Conservation (phyloP, 2,113 vertebrate genomes). For the Labrus mixtus region DNA sequence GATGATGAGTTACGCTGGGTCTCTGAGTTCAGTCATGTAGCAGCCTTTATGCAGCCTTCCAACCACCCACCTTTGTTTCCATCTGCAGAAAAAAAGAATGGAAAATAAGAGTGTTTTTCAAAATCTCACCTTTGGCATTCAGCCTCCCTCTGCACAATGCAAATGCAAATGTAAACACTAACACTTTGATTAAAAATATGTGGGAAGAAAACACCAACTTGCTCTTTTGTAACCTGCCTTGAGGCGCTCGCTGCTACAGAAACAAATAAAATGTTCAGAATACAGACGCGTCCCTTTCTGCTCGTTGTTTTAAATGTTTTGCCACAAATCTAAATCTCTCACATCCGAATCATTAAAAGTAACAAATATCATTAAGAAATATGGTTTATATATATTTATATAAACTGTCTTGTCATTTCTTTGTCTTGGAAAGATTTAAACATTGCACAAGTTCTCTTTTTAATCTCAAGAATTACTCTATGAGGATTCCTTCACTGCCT, state of each 20-base stretch:
- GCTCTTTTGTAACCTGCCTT: conserved; percentile 79
- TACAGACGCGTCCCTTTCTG: conserved; percentile 45
- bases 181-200: conserved; percentile 83
- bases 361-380: not conserved
- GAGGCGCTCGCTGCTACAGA: conserved; percentile 69
- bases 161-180: conserved; percentile 83
- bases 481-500: conserved; percentile 23
- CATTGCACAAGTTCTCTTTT: not conserved
- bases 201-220: conserved; percentile 80
- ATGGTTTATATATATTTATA: no score
- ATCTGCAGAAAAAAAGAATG: conserved; percentile 75
- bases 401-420: no score
- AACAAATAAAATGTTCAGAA: conserved; percentile 70
- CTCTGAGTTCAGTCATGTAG: conserved; percentile 80
- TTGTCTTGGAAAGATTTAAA: not conserved
- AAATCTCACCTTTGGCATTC: conserved; percentile 81
- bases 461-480: not conserved
- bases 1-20: conserved; percentile 78
- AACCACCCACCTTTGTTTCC: conserved; percentile 79
- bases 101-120: conserved; percentile 74
- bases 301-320: conserved; percentile 34
- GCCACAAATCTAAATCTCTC: conserved; percentile 33
- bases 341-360: conserved; percentile 20
- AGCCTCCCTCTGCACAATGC: conserved; percentile 78
- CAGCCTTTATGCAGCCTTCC: conserved; percentile 78